phyloP scores from a whole-genome alignment of 2,797 vertebrate species.

The Tokudaia tokunoshimensis region DNA sequence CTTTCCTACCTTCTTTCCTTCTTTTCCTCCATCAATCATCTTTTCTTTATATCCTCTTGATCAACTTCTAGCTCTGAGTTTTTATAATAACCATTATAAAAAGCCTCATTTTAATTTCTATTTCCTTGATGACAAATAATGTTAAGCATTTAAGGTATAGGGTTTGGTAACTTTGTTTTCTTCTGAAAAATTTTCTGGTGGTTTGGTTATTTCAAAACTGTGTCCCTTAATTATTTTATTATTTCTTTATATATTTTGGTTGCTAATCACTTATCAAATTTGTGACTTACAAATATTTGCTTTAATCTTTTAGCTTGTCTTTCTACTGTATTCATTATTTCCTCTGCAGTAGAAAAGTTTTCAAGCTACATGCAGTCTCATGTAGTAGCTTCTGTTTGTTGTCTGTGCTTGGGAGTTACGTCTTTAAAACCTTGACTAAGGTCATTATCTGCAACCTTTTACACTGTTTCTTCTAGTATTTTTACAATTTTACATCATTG shows the following conservation, averaged over 20 bases:
- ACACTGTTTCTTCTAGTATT: neutral
- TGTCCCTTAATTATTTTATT: neutral
- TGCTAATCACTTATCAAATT: neutral
- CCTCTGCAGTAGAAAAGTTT: neutral
- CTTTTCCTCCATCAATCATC: neutral
- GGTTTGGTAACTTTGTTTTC: neutral
- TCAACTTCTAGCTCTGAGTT: neutral
- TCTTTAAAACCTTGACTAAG: neutral
- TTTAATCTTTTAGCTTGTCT: neutral
- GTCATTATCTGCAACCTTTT: too few relatives aligned
- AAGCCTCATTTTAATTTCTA: neutral
- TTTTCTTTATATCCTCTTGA: neutral
- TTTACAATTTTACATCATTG: neutral
- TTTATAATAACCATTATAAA: neutral
- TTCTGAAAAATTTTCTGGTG: neutral
- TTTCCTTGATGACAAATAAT: neutral
- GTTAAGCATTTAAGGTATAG: neutral
- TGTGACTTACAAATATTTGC: neutral
- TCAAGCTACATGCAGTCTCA: neutral
- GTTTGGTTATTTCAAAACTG: neutral
- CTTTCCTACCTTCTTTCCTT: neutral
- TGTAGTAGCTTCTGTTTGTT: neutral
- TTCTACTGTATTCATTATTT: neutral
- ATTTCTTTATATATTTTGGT: neutral
- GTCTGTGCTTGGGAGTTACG: neutral